A percentile compares a stretch with the other conserved stretches of the same genome.
Conservation (phyloP, 2,113 vertebrate species). For the Pedionomus torquatus region DNA sequence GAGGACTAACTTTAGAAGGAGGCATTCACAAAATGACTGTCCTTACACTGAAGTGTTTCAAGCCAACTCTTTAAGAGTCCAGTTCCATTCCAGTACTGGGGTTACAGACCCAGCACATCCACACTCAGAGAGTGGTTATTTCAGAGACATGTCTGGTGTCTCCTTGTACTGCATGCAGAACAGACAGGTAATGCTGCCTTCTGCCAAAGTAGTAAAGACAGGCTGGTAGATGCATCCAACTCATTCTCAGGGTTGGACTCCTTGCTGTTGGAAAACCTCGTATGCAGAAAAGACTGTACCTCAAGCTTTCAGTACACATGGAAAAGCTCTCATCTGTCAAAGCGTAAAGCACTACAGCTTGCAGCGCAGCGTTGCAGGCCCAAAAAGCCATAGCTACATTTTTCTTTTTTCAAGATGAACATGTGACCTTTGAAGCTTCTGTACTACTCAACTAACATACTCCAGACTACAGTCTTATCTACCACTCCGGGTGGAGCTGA, state of each 20-base stretch:
- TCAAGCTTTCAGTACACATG: background rate
- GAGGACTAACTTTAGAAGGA: background rate
- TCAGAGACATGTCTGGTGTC: background rate
- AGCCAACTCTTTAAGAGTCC: background rate
- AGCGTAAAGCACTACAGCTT: background rate
- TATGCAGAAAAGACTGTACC: background rate
- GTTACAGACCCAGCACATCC: background rate
- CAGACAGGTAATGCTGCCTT: rapidly evolving
- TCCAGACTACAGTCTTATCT: background rate
- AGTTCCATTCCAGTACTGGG: background rate
- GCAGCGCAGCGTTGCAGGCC: background rate
- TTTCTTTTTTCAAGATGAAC: background rate
- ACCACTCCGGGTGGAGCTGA: background rate
- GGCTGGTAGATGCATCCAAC: background rate
- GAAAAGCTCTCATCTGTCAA: background rate
- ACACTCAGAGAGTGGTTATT: background rate
- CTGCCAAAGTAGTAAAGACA: background rate
- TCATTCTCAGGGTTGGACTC: background rate
- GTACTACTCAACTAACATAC: background rate
- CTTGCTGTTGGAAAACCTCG: background rate
- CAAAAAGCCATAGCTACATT: background rate
- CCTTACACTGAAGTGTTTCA: background rate
- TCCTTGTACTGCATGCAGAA: background rate
- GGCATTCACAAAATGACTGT: background rate
- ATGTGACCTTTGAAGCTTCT: background rate